Base-by-base conservation (phyloP, 2,888 invertebrate species). In the Tenthredo amoena region DNA sequence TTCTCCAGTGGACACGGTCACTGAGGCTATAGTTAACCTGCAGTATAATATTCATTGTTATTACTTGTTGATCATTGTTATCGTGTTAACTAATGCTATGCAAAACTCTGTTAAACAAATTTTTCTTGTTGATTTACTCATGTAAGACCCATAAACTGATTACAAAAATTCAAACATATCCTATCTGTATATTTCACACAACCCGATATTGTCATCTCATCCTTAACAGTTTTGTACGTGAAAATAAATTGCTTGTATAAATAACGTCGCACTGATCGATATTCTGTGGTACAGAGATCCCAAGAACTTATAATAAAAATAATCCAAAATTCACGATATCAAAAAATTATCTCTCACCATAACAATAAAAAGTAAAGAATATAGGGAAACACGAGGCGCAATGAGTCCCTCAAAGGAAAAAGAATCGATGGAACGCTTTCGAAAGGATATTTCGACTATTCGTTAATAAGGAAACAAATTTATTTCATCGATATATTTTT, bases 11-110 rank as follows among this genome's bases (percentile, higher is more conserved):
- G 83, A 68, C 83, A 83, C 21, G 50, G 55, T 40, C 71, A 76
- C 72, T 94, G 94, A 18, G 93, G 94, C 0, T 94, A 95, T 94
- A 94, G 94, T 55, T 93, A 94, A 87, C 92, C 47, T 7, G 9
- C 82, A 74, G 74, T 65, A 55, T 47, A 82, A 65, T 50, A 50
- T 47, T 43, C 21, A 58, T 85, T 65, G 86, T 86, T 86, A 76
- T 85, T 84, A 62, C 72, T 62, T 84, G 85, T 85, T 85, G 18
- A 76, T 84, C 62, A 47, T 85, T 85, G 21, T 84, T 84, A 72
- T 76, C n/a, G 15, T 84, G 84, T 85, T 85, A 37, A 85, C 83
- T 85, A 85, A 74, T 85, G 84, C 83, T 85, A 85, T 21, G 72
- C 74, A 84, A 50, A 72, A 21, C 7, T 50, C 43, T 62, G 71